Conservation (phyloP, 35 echinoderm and acorn worm species). For the Eucidaris tribuloides region DNA sequence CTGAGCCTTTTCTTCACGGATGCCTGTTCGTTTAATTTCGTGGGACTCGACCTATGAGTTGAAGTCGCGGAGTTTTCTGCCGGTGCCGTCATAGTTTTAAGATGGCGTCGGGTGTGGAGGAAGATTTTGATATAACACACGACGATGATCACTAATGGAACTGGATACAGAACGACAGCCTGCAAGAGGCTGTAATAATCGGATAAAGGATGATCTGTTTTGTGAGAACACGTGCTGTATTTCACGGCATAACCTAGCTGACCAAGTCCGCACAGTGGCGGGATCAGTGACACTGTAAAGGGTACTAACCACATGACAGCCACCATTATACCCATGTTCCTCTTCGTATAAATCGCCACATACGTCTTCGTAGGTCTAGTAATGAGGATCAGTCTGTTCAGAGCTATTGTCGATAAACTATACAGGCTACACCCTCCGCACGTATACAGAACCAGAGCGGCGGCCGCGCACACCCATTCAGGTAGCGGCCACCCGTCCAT, state of each 20-base stretch:
- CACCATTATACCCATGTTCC: slow-evolving; percentile 43
- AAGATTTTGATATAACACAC: slow-evolving; percentile 70
- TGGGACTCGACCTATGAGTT: neutral
- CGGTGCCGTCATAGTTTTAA: slow-evolving; percentile 43
- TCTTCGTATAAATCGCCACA: slow-evolving; percentile 32
- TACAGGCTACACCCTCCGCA: slow-evolving; percentile 79
- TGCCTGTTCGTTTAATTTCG: too few relatives aligned
- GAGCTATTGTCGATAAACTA: slow-evolving; percentile 62
- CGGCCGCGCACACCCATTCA: slow-evolving; percentile 43
- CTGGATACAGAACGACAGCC: slow-evolving; percentile 56
- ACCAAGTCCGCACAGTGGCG: slow-evolving; percentile 67
- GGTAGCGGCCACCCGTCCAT: slow-evolving; percentile 32
- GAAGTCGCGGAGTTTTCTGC: slow-evolving; percentile 9
- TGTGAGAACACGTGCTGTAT: slow-evolving; percentile 73
- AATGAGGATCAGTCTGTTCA: slow-evolving; percentile 68
- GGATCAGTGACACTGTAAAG: slow-evolving; percentile 52
- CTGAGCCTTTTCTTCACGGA: slow-evolving; percentile 14
- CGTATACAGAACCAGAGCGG: slow-evolving; percentile 48
- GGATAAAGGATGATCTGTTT: slow-evolving; percentile 53
- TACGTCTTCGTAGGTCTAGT: slow-evolving; percentile 33
- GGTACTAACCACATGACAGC: slow-evolving; percentile 62
- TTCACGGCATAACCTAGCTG: slow-evolving; percentile 74
- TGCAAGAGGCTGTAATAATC: slow-evolving; percentile 75
- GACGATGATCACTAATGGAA: slow-evolving; percentile 75
- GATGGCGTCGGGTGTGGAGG: slow-evolving; percentile 57